Evolutionary conservation across 2,113 vertebrate species (phyloP).

Genomic region (Forbesichthys papilliferus): DNA sequence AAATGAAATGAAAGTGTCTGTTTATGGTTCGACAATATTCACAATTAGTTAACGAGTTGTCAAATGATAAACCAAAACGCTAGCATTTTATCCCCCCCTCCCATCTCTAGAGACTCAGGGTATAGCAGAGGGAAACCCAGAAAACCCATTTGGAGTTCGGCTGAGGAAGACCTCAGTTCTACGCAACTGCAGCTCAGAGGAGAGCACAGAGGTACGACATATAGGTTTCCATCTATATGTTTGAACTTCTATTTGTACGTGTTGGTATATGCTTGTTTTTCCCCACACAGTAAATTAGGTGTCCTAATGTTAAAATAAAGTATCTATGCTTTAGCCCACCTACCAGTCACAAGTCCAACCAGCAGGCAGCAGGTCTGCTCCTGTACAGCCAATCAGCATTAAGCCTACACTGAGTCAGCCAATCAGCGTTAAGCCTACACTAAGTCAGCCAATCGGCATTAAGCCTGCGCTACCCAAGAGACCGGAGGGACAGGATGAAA

Average conservation of each 20-base stretch:
- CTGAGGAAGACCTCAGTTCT: conserved; percentile 80
- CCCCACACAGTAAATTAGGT: neutral
- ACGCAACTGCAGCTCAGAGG: conserved; percentile 71
- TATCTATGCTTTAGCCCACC: conserved; percentile 30
- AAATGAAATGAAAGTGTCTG: too few relatives aligned
- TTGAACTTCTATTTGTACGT: too few relatives aligned
- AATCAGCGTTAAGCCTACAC: conserved; percentile 32
- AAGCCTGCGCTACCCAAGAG: conserved; percentile 67
- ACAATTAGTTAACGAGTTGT: too few relatives aligned
- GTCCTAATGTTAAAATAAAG: neutral
- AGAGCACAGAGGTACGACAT: conserved; percentile 49
- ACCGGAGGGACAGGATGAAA: conserved; percentile 59
- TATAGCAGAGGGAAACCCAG: conserved; percentile 48
- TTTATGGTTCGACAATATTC: too few relatives aligned
- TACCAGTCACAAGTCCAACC: conserved; percentile 28
- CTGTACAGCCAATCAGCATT: conserved; percentile 22
- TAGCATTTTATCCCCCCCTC: neutral
- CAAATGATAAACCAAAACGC: too few relatives aligned
- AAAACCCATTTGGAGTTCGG: conserved; percentile 83
- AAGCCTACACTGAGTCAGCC: conserved; percentile 45
- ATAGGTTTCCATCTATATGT: neutral
- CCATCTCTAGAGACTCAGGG: conserved; percentile 35
- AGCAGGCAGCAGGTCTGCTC: conserved; percentile 29
- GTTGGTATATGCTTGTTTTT: neutral
- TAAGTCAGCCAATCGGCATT: conserved; percentile 38